These are phyloP conservation scores for Ophion ventricosus DNA, from an alignment of 2,888 invertebrate genomes.

Conservation along the genomic window DNA sequence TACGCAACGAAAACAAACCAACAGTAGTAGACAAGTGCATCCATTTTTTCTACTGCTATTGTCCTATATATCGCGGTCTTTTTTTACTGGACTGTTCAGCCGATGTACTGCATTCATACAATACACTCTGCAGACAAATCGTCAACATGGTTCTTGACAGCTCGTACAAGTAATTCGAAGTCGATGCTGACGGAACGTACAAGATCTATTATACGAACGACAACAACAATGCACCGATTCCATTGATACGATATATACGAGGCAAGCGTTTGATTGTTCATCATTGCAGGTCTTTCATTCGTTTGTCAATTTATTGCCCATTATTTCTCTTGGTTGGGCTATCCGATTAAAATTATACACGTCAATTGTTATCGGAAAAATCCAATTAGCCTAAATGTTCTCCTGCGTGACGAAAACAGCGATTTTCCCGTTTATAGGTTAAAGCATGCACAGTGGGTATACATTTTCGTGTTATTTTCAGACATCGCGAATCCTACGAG, in stretches of 20 bases:
- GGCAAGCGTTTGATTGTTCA: slow-evolving; percentile 38
- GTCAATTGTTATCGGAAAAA: background rate
- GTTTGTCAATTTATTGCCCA: background rate
- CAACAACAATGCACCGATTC: slow-evolving; percentile 30
- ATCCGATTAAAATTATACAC: background rate
- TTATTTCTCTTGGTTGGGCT: background rate
- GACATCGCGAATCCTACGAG: background rate
- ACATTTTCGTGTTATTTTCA: slow-evolving; percentile 28
- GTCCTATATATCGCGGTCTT: slow-evolving; percentile 2
- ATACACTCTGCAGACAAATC: slow-evolving; percentile 33
- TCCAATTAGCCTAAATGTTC: slow-evolving; percentile 28
- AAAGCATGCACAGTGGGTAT: slow-evolving; percentile 16
- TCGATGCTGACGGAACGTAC: background rate
- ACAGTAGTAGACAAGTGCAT: background rate
- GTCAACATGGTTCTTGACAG: slow-evolving; percentile 71
- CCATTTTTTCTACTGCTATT: background rate
- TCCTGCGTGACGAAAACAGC: slow-evolving; percentile 12
- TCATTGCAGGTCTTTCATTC: background rate
- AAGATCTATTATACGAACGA: slow-evolving; percentile 18
- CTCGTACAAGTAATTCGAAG: slow-evolving; percentile 47
- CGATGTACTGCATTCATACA: slow-evolving; percentile 40
- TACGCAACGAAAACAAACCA: background rate
- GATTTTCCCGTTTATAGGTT: slow-evolving; percentile 35
- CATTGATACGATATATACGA: slow-evolving; percentile 31
- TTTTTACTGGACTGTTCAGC: slow-evolving; percentile 11